Percentiles rank a stretch among this genome's conserved stretches.
Evolutionary conservation across 2,888 invertebrate genomes (phyloP).

Genomic region (Perizoma flavofasciatum): DNA sequence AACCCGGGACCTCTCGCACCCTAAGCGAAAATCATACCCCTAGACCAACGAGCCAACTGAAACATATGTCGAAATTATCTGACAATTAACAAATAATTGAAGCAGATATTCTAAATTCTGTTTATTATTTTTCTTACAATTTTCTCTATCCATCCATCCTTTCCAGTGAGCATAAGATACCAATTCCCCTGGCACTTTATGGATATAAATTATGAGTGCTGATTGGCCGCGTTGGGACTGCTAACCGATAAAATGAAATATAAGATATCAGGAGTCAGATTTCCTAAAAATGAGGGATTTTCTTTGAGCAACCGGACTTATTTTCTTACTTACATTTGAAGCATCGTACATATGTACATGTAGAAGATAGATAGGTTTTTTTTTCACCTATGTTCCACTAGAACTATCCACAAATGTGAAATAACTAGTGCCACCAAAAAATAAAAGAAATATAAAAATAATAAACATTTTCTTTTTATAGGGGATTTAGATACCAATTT

Average conservation of each 20-base stretch:
- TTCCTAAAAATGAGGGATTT: slow-evolving; percentile 5
- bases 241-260: slow-evolving; percentile 32
- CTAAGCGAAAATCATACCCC: slow-evolving; percentile 88
- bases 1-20: slow-evolving; percentile 85
- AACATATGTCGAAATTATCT: neutral
- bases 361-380: too few species aligned
- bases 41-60: slow-evolving; percentile 86
- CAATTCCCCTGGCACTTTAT: slow-evolving; percentile 24
- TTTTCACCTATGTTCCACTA: too few species aligned
- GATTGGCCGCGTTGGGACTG: slow-evolving; percentile 63
- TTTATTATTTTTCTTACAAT: too few species aligned
- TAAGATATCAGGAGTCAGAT: slow-evolving; percentile 5
- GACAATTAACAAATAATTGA: too few species aligned
- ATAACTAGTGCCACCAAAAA: too few species aligned
- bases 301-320: neutral
- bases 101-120: too few species aligned
- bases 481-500: too few species aligned
- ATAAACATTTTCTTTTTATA: too few species aligned
- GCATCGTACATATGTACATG: neutral
- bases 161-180: slow-evolving; percentile 1
- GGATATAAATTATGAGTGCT: slow-evolving; percentile 46
- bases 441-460: too few species aligned
- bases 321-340: neutral
- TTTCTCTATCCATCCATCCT: neutral
- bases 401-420: too few species aligned